phyloP scores from a whole-genome alignment of 2,797 vertebrate genomes.

The Lepilemur septentrionalis region DNA sequence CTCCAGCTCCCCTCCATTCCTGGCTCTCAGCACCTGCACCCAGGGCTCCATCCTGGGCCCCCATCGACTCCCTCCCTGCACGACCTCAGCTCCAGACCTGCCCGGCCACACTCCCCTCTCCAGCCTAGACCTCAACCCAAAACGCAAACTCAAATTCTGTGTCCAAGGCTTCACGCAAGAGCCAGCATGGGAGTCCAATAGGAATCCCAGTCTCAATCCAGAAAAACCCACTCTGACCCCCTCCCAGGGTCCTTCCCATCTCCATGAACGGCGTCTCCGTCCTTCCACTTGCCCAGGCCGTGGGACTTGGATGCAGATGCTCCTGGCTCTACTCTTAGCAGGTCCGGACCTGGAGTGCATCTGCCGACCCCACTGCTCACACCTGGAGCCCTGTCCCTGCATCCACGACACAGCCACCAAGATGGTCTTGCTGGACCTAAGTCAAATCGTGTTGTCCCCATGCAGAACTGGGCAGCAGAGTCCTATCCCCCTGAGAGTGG shows the following conservation, averaged over 20 bases:
- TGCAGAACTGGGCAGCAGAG: not conserved
- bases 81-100: not conserved
- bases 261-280: fast-evolving
- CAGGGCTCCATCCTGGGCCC: too few species aligned
- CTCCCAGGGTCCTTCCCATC: not conserved
- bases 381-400: too few species aligned
- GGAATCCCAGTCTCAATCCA: not conserved
- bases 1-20: not conserved
- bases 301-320: too few species aligned
- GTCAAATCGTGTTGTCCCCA: not conserved
- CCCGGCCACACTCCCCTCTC: not conserved
- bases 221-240: too few species aligned
- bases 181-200: not conserved
- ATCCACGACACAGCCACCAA: not conserved
- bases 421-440: too few species aligned
- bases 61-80: too few species aligned
- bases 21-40: not conserved
- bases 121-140: not conserved
- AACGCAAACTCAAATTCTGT: too few species aligned
- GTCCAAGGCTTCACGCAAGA: not conserved
- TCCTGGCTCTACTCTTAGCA: not conserved
- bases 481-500: not conserved
- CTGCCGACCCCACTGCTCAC: too few species aligned
- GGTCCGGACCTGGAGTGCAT: fast-evolving
- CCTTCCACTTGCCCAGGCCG: not conserved